Conservation (phyloP, 1,140 invertebrate species). For the Macrocentrus cingulum region DNA sequence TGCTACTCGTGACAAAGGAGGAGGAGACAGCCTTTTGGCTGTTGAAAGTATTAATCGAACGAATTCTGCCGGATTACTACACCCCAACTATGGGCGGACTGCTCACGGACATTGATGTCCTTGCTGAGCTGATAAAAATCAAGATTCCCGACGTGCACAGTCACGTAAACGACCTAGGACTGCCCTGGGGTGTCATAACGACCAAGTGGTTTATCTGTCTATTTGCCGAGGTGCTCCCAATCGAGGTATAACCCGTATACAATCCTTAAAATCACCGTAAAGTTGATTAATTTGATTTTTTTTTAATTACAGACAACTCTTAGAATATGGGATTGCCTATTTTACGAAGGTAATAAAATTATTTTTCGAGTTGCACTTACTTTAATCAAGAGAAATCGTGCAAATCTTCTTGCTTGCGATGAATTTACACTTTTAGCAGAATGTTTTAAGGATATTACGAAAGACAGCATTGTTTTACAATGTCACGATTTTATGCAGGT, state of each 20-base stretch:
- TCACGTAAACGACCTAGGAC: slow-evolving; percentile 73
- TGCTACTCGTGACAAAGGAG: slow-evolving; percentile 81
- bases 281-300: not conserved
- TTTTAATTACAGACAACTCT: slow-evolving; percentile 71
- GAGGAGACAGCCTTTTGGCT: slow-evolving; percentile 93
- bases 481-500: slow-evolving; percentile 88
- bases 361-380: slow-evolving; percentile 85
- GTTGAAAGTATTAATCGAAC: slow-evolving; percentile 82
- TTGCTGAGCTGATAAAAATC: slow-evolving; percentile 79
- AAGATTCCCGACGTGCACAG: slow-evolving; percentile 78
- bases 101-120: slow-evolving; percentile 82
- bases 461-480: slow-evolving; percentile 70
- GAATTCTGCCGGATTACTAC: slow-evolving; percentile 86
- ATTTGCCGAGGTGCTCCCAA: slow-evolving; percentile 87
- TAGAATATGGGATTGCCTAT: slow-evolving; percentile 92
- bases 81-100: slow-evolving; percentile 84
- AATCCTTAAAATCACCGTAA: not conserved
- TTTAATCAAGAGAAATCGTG: slow-evolving; percentile 73
- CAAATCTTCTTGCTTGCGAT: slow-evolving; percentile 70
- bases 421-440: slow-evolving; percentile 75
- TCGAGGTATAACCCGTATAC: slow-evolving; percentile 68
- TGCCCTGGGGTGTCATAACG: slow-evolving; percentile 84
- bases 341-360: slow-evolving; percentile 89
- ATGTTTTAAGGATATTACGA: slow-evolving; percentile 77
- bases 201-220: slow-evolving; percentile 95